These are phyloP conservation scores for Drosophila melanica DNA, from an alignment of 1,140 invertebrate genomes.

Conservation along the genomic window DNA sequence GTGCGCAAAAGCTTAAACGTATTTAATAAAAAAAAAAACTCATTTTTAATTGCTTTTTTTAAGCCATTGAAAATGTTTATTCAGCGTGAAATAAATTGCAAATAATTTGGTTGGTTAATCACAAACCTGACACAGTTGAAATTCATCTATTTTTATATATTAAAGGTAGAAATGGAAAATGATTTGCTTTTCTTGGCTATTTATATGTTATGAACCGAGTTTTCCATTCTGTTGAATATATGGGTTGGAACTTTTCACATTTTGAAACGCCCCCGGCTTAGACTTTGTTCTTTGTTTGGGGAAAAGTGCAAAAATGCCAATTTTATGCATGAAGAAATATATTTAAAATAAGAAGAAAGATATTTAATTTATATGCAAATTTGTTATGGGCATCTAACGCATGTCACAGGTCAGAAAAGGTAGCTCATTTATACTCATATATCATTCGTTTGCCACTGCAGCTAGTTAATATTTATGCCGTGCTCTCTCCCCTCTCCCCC, in stretches of 20 bases:
- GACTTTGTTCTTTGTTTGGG: conserved; percentile 50
- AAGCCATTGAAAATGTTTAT: no score
- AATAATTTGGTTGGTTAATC: no score
- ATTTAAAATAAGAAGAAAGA: conserved; percentile 72
- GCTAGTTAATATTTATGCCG: conserved; percentile 63
- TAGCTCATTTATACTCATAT: conserved; percentile 24
- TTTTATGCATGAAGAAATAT: conserved; percentile 78
- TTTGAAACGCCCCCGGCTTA: conserved; percentile 46
- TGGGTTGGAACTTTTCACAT: conserved; percentile 46
- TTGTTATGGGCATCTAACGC: conserved; percentile 37
- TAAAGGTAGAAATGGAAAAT: conserved; percentile 6
- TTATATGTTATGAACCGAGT: not conserved
- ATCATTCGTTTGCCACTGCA: conserved; percentile 13
- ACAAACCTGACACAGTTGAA: no score
- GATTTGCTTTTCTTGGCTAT: conserved; percentile 6
- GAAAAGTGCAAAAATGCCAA: conserved; percentile 69
- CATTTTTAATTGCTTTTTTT: no score
- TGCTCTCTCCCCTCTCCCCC: conserved; percentile 25
- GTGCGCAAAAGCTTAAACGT: not conserved
- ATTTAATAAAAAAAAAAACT: no score
- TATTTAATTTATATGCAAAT: conserved; percentile 81
- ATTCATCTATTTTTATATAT: conserved; percentile 44
- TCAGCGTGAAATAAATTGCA: no score
- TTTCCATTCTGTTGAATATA: conserved; percentile 30
- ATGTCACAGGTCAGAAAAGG: conserved; percentile 20